Evolutionary conservation across 2,113 vertebrate species (phyloP), one percentile per base, ranked within the genome.

Genomic region (Lamprotornis superbus): DNA sequence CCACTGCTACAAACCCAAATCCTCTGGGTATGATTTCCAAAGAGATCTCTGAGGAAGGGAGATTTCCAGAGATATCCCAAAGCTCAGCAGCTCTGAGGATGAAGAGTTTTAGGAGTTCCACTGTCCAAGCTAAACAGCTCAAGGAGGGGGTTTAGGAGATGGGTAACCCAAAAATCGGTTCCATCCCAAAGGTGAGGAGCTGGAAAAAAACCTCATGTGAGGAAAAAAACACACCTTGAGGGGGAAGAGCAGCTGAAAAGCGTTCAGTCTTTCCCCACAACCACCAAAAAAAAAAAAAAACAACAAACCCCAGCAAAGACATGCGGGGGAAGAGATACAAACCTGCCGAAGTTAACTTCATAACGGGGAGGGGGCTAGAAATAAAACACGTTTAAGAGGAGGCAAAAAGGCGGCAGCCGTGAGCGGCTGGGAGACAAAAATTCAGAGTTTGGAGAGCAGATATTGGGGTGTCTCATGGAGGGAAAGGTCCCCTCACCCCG

Each of bases 301-400:
- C 9, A 21, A 21, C 22, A 9, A 39, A 12, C 3, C 31, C 24
- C 46, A 5, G 14, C 7, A 8, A 39, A 30, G 61, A 18, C 9
- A 8, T 0, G 1, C 5, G 47, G 19, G n/a, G 23, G 16, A 3
- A 31, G 44, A 35, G 23, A 49, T 0, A 31, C 5, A 53, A 85
- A 79, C 9, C 31, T 0, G 67, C 4, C 33, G 50, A 90, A 88
- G 37, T 94, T 42, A 42, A 42, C 15, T 42, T 15, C 30, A 15
- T 2, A 2, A 12, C 0, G 23, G 28, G 22, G 33, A 3, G 11
- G 55, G 33, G 35, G 37, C 13, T 21, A n/a, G 39, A 67, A 30
- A 60, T 15, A 5, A 75, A 39, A 24, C 7, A 4, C 28, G 7
- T 19, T 42, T 5, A 5, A 28, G 11, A n/a, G 17, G 10, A 22